Base-by-base conservation (phyloP, 2,797 vertebrate species). In the Myiothlypis coronata region DNA sequence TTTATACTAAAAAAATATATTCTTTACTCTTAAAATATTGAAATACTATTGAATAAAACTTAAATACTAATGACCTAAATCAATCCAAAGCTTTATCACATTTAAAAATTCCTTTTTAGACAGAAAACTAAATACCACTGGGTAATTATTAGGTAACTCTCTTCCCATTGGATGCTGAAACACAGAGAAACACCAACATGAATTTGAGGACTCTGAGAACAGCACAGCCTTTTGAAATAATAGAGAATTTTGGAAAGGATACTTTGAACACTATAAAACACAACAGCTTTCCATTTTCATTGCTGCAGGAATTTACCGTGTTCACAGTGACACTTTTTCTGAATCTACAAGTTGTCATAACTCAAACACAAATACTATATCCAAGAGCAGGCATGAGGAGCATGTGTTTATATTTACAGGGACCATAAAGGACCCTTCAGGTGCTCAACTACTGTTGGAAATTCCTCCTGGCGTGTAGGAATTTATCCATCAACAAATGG, bases 241-340 rank as follows among this genome's bases (percentile, higher is more conserved):
- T 12, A 69, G 28, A 39, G 6, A 23, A 46, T 46, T 77, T 59
- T 76, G 35, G 59, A 94, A 95, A 92, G 35, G 80, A 84, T 18
- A 64, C 14, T 63, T 74, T 76, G 47, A 52, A 67, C 16, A 44
- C 41, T 79, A 92, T 59, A 74, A 92, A 85, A 50, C 18, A 88
- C 60, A 92, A 68, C 83, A 88, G 59, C 8, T 27, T 92, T 94
- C 41, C 10, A 27, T 89, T 93, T 77, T 88, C 81, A 94, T 57
- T 88, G 63, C 65, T 76, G 34, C 50, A 90, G 53, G 63, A 90
- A 91, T 87, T 91, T 39, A 19, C 90, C 50, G 32, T 43, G 64
- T 80, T 93, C 64, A 76, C 52, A 77, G 44, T 8, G 78, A 37
- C 52, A 24, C 32, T 91, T 77, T 65, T 75, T 41, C 93, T 61